These are phyloP conservation scores for Galaxea fascicularis DNA, from an alignment of 92 coral and sea anemone species.

Conservation along the genomic window DNA sequence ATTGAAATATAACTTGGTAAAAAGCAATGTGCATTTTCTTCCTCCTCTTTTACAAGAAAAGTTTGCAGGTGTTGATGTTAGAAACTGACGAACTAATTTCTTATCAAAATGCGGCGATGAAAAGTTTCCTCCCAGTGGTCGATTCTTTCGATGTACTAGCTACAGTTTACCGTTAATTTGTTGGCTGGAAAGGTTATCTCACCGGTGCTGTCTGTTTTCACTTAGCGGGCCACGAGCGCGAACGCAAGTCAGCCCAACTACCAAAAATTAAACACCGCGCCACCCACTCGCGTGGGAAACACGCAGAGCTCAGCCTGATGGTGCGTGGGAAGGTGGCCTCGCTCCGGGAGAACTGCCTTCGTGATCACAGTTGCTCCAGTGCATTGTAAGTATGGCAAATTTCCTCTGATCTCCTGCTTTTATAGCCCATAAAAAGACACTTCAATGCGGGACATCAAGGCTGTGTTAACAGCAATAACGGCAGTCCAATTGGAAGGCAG, in stretches of 20 bases:
- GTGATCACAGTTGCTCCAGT: conserved; percentile 90
- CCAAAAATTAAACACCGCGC: conserved; percentile 91
- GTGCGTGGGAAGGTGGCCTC: conserved; percentile 63
- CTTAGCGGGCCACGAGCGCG: conserved; percentile 78
- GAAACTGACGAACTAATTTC: no score
- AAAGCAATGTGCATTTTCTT: no score
- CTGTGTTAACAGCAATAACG: no score
- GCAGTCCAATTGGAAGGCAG: conserved; percentile 21
- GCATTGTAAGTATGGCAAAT: conserved; percentile 86
- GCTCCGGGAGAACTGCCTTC: conserved; percentile 89
- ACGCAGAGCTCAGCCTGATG: conserved; percentile 71
- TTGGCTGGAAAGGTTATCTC: no score
- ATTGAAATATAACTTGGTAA: no score
- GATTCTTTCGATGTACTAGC: no score
- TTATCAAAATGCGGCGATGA: no score
- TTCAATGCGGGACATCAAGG: conserved; percentile 23
- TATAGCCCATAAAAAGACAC: conserved; percentile 39
- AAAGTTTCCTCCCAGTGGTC: no score
- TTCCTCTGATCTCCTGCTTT: conserved; percentile 41
- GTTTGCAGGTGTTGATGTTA: no score
- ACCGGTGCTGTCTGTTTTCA: no score
- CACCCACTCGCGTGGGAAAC: conserved; percentile 67
- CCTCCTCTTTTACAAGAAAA: no score
- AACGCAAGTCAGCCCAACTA: conserved; percentile 91
- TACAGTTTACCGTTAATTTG: no score